Conservation (phyloP, 2,797 vertebrate species). For the Sebastes aleutianus region DNA sequence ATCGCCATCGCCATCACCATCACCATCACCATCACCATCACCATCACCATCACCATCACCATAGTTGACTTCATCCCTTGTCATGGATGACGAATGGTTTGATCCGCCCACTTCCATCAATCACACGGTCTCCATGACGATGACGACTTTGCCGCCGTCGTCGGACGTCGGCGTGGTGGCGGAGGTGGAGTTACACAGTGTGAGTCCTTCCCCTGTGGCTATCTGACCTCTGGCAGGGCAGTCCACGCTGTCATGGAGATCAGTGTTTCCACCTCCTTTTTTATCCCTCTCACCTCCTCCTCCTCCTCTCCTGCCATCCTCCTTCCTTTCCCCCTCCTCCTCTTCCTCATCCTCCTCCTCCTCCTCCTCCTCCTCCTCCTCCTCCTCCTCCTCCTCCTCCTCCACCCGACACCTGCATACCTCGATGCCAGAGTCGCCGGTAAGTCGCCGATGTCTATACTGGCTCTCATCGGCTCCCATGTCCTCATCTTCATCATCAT, state of each 20-base stretch:
- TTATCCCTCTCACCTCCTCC: slow-evolving; percentile 54
- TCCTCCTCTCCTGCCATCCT: slow-evolving; percentile 18
- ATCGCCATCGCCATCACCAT: too few species aligned
- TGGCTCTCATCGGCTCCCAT: slow-evolving; percentile 82
- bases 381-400: slow-evolving; percentile 71
- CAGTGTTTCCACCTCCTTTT: slow-evolving; percentile 19
- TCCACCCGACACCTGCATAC: slow-evolving; percentile 86
- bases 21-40: too few species aligned
- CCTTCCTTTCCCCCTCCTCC: slow-evolving; percentile 54
- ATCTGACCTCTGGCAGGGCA: slow-evolving; percentile 74
- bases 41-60: too few species aligned
- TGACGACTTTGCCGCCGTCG: slow-evolving; percentile 60
- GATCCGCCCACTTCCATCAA: background rate
- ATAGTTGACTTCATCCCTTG: background rate
- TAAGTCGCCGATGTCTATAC: slow-evolving; percentile 87
- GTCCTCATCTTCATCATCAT: slow-evolving; percentile 77
- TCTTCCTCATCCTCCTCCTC: too few species aligned
- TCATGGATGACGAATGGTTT: background rate
- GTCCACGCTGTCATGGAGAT: slow-evolving; percentile 81
- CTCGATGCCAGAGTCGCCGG: slow-evolving; percentile 93
- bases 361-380: slow-evolving; percentile 59
- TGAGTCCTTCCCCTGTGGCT: slow-evolving; percentile 53
- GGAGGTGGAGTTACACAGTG: slow-evolving; percentile 62
- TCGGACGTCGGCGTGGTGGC: slow-evolving; percentile 46
- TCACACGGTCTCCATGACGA: slow-evolving; percentile 81